Base-by-base conservation (phyloP, 2,888 invertebrate species). In the Conops quadrifasciatus region DNA sequence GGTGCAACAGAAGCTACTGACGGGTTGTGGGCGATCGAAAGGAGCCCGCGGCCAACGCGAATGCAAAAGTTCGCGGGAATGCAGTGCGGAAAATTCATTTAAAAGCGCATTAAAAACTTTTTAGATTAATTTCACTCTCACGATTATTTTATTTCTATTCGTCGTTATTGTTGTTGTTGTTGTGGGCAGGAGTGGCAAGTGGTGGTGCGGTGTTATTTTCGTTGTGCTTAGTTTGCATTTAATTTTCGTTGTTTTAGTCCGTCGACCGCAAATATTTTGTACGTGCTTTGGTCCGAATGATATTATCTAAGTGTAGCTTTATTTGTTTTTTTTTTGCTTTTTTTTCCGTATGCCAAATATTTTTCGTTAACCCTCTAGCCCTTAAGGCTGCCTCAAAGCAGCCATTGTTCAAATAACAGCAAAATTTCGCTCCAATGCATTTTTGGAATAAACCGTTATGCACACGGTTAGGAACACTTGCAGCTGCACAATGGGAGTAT, bases 21-120 rank as follows among this genome's bases (percentile, higher is more conserved):
- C 19, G 43, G 19, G 62, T 16, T 30, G 43, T 30, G 11, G 16
- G 5, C 30, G 62, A 19, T 15, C 16, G 36, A 15, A 13, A 36
- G 16, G 15, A 19, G 36, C 43, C 5, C 45, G 51, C 13, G 19
- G 60, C 21, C 11, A 2, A n/a, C 13, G 63, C 24, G 21, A 56
- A 9, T 56, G 19, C 19, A 13, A 11, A 24, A 19, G 24, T 4
- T 24, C 4, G 24, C 5, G 13, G 21, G 21, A 56, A 56, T 56
- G 21, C 53, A 24, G 67, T 60, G 49, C 47, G 53, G 24, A 19
- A 58, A 49, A 71, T 73, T 82, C 81, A 82, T 83, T 82, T 82
- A 83, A 83, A 83, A 83, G 80, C 82, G 81, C 80, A 82, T 82
- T 82, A 83, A 83, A 83, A 82, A 82, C 78, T 82, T 82, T 82